Conservation (phyloP, 2,797 vertebrate genomes). For the Salarias fasciatus region DNA sequence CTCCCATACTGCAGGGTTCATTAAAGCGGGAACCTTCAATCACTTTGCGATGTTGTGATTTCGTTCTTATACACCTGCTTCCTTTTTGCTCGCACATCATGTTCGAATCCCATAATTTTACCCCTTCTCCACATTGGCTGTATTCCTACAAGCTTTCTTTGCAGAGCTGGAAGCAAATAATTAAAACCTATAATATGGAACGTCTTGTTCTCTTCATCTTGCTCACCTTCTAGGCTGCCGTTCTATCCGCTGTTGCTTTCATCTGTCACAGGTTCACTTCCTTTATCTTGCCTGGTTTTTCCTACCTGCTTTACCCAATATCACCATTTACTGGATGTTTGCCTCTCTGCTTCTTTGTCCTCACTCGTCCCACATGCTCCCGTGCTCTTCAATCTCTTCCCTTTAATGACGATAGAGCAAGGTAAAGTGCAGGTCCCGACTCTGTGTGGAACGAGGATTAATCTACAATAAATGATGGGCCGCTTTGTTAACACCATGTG, state of each 20-base stretch:
- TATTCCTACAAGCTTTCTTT: too few relatives aligned
- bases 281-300: conserved; percentile 16
- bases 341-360: conserved; percentile 26
- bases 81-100: background rate
- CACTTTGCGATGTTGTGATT: conserved; percentile 24
- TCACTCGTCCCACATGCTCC: conserved; percentile 9
- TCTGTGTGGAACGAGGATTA: conserved; percentile 49
- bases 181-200: conserved; percentile 39
- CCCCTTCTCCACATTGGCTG: background rate
- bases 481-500: conserved; percentile 65
- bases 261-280: conserved; percentile 40
- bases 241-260: conserved; percentile 23
- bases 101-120: background rate
- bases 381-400: conserved; percentile 34
- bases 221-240: conserved; percentile 30
- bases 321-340: conserved; percentile 30
- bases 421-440: conserved; percentile 64
- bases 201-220: conserved; percentile 34
- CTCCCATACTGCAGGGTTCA: conserved; percentile 43
- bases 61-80: conserved; percentile 7
- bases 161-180: background rate
- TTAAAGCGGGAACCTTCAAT: conserved; percentile 45
- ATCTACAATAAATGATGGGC: conserved; percentile 70
- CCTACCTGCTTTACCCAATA: conserved; percentile 31
- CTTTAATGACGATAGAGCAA: conserved; percentile 58